A percentile compares a stretch with the other conserved stretches of the same genome.
Conservation (phyloP, 2,888 invertebrate species). For the Gari tellinella region DNA sequence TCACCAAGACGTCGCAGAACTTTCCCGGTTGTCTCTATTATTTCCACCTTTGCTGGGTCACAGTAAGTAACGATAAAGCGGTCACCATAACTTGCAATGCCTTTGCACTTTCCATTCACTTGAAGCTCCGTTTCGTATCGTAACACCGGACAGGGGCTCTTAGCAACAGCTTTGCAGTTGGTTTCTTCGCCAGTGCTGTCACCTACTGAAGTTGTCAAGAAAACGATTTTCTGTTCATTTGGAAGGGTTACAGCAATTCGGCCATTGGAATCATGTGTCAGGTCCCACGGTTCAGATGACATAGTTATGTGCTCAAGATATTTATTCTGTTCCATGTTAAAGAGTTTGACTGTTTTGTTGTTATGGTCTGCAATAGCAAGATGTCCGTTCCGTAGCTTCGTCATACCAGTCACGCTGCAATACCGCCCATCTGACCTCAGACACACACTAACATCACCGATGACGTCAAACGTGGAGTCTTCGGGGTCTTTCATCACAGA, state of each 20-base stretch:
- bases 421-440: not conserved
- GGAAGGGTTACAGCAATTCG: not conserved
- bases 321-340: not conserved
- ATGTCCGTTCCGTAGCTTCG: not conserved
- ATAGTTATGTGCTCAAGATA: not conserved
- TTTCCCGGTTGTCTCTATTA: no score
- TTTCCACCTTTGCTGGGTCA: no score
- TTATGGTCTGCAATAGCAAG: not conserved
- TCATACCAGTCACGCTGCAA: not conserved
- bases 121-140: not conserved
- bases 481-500: slow-evolving; percentile 2
- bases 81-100: no score
- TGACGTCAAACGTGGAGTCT: not conserved
- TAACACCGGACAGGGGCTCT: no score
- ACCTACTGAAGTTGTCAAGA: no score
- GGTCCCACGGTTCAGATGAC: not conserved
- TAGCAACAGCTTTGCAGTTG: no score
- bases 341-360: not conserved
- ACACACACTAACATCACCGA: not conserved
- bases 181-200: no score
- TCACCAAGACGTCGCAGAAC: no score
- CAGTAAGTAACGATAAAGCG: no score
- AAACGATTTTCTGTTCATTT: no score
- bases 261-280: not conserved
- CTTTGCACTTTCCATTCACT: not conserved